Conservation (phyloP, 2,888 invertebrate genomes). For the Nectonema munidae region DNA sequence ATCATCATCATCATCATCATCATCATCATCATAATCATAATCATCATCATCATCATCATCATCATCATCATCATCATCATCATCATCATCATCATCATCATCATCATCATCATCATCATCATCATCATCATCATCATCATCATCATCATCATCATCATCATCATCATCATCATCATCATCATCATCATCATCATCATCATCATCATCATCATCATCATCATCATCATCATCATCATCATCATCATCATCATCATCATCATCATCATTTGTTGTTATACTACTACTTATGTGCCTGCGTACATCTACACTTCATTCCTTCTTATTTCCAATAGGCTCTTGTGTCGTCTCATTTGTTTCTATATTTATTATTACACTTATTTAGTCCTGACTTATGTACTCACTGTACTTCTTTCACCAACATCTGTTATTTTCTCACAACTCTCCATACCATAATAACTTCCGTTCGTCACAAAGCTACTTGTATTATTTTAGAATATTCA, state of each 20-base stretch:
- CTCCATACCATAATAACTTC: no score
- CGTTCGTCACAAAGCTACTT: no score
- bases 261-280: neutral
- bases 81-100: constrained; percentile 15
- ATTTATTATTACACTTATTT: neutral
- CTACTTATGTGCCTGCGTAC: neutral
- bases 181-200: neutral
- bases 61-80: constrained; percentile 16
- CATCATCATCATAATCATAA: no score
- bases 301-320: neutral
- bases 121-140: constrained; percentile 13
- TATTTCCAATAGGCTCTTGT: neutral
- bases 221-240: neutral
- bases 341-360: neutral
- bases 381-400: no score
- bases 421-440: no score
- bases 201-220: neutral
- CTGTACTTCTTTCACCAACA: no score
- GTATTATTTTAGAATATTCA: no score
- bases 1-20: constrained; percentile 17
- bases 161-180: neutral
- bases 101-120: constrained; percentile 6
- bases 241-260: neutral
- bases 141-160: neutral
- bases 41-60: no score